phyloP scores from a whole-genome alignment of 2,113 vertebrate genomes.

The Coreoperca whiteheadi region DNA sequence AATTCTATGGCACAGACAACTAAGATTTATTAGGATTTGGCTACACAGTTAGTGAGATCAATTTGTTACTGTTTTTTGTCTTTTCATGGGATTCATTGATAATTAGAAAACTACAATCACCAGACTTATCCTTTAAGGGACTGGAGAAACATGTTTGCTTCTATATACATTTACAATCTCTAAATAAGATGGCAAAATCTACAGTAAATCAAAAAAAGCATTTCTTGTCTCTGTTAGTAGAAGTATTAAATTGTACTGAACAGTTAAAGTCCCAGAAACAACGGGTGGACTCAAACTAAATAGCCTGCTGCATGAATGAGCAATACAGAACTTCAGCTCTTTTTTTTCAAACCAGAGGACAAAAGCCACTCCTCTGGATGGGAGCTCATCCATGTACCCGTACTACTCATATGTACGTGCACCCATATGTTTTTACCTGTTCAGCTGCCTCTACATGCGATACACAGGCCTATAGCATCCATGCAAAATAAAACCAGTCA shows the following conservation, averaged over 20 bases:
- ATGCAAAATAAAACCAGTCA: conserved; percentile 76
- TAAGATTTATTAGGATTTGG: background rate
- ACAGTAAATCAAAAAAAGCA: background rate
- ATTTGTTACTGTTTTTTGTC: background rate
- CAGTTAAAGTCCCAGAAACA: background rate
- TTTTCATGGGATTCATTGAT: background rate
- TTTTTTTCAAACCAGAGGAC: conserved; percentile 1
- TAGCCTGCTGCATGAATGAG: background rate
- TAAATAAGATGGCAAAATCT: background rate
- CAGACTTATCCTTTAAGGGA: background rate
- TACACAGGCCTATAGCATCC: conserved; percentile 76
- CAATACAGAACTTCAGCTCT: background rate
- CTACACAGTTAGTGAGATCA: background rate
- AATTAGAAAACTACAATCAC: background rate
- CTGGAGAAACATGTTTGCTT: background rate
- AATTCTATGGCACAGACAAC: background rate
- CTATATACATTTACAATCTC: background rate
- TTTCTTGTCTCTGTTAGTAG: background rate
- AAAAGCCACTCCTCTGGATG: conserved; percentile 70
- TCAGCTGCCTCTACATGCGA: conserved; percentile 83
- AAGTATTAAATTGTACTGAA: conserved; percentile 1
- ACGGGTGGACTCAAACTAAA: background rate
- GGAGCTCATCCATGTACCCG: conserved; percentile 66
- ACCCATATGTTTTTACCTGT: conserved; percentile 56
- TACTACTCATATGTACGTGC: no score